Evolutionary conservation across 1,140 invertebrate genomes (phyloP).

Genomic region (Cecropterus lyciades): DNA sequence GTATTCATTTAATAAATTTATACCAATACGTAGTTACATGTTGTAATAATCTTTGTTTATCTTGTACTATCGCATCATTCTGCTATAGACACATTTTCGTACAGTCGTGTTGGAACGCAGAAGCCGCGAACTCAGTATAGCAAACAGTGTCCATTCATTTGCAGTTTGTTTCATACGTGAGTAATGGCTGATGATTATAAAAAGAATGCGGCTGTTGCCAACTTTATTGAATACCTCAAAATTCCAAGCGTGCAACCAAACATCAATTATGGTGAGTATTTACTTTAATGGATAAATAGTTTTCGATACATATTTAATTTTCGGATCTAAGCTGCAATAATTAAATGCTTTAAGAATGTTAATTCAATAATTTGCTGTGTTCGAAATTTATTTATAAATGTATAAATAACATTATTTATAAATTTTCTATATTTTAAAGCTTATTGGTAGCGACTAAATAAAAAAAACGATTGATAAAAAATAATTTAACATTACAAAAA

Average conservation of each 20-base stretch:
- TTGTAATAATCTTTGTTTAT: background rate
- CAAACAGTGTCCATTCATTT: conserved; percentile 5
- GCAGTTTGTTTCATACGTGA: conserved; percentile 14
- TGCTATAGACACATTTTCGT: background rate
- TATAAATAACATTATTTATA: too few species aligned
- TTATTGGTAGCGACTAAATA: too few species aligned
- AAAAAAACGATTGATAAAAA: too few species aligned
- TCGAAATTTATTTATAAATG: too few species aligned
- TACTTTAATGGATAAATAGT: too few species aligned
- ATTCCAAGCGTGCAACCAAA: conserved; percentile 94
- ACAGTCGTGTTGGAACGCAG: background rate
- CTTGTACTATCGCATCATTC: background rate
- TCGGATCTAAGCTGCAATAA: too few species aligned
- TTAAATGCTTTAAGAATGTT: too few species aligned
- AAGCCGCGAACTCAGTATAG: background rate
- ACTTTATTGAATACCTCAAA: conserved; percentile 91
- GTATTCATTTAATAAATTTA: too few species aligned
- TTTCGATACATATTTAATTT: too few species aligned
- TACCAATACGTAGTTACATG: background rate
- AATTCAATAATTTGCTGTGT: too few species aligned
- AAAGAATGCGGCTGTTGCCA: conserved; percentile 61
- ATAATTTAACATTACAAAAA: too few species aligned
- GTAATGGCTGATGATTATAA: conserved; percentile 61
- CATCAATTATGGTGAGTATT: conserved; percentile 90
- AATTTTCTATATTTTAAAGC: too few species aligned